Evolutionary conservation across 2,113 vertebrate genomes (phyloP).

Genomic region (Campylomormyrus numenius): DNA sequence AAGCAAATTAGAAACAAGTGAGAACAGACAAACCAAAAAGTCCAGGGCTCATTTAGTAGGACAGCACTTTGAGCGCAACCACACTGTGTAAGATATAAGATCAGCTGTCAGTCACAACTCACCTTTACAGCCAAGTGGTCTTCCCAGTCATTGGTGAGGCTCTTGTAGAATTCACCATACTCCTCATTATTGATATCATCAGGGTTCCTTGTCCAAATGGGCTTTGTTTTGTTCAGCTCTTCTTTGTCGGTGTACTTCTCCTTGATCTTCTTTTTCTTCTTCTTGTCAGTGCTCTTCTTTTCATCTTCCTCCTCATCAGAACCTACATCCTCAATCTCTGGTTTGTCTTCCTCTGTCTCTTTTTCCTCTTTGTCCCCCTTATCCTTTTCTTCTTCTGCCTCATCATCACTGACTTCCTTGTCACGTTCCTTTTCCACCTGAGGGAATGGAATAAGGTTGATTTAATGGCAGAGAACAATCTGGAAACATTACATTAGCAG

Average conservation of each 20-base stretch:
- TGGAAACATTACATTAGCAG: not conserved
- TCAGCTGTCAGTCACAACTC: constrained; percentile 24
- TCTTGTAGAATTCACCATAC: constrained; percentile 74
- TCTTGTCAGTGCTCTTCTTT: constrained; percentile 70
- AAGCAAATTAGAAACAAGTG: not conserved
- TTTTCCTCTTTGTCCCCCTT: constrained; percentile 53
- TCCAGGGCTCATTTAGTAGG: not conserved
- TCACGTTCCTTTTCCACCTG: constrained; percentile 77
- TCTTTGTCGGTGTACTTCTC: constrained; percentile 71
- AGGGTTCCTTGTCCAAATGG: constrained; percentile 73
- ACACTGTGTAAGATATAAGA: not conserved
- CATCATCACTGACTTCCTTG: constrained; percentile 76
- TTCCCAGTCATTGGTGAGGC: constrained; percentile 75
- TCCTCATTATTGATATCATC: constrained; percentile 75
- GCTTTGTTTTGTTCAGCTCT: constrained; percentile 54
- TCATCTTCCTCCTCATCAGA: constrained; percentile 72
- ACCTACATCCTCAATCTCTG: constrained; percentile 74
- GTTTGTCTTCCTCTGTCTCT: constrained; percentile 61
- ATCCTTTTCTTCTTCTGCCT: constrained; percentile 70
- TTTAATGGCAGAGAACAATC: not conserved
- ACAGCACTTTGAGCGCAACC: not conserved
- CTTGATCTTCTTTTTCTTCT: constrained; percentile 59
- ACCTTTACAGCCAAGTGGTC: constrained; percentile 78
- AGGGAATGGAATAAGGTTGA: not conserved
- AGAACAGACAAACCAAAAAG: not conserved